These are phyloP conservation scores for Sinohyriopsis cumingii DNA, from an alignment of 2,888 invertebrate genomes.

Conservation along the genomic window DNA sequence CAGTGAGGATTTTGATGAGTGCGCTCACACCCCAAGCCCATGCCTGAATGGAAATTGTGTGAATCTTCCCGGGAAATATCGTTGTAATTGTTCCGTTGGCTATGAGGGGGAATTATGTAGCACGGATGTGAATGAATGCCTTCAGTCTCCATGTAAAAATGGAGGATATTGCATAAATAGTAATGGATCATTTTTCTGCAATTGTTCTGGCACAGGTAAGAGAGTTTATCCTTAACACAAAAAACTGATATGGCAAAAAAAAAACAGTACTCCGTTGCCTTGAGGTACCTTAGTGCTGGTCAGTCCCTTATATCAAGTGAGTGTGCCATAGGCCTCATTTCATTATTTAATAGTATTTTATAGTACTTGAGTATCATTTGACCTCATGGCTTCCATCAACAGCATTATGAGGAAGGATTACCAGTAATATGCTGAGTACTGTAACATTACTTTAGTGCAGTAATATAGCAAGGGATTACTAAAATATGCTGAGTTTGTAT, in stretches of 20 bases:
- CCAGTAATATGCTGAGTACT: too few species aligned
- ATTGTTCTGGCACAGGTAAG: conserved; percentile 35
- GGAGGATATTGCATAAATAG: conserved; percentile 20
- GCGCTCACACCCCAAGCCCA: conserved; percentile 14
- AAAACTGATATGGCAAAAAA: neutral
- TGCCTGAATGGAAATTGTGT: conserved; percentile 86
- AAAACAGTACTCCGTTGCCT: neutral
- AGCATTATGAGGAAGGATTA: too few species aligned
- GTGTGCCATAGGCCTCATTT: too few species aligned
- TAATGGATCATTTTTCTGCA: conserved; percentile 32
- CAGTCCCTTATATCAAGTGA: too few species aligned
- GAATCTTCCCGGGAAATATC: conserved; percentile 78
- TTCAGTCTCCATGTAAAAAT: conserved; percentile 67
- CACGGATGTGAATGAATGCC: conserved; percentile 75
- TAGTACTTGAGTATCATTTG: too few species aligned
- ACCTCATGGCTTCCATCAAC: too few species aligned
- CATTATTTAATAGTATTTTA: too few species aligned
- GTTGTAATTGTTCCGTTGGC: conserved; percentile 49
- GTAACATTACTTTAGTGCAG: too few species aligned
- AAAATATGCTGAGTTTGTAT: too few species aligned
- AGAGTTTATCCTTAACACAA: neutral
- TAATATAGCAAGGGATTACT: too few species aligned
- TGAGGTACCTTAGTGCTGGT: neutral
- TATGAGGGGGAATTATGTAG: conserved; percentile 74
- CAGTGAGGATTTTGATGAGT: conserved; percentile 55